Conservation (phyloP, 2,888 invertebrate genomes). For the Drosophila pegasa region DNA sequence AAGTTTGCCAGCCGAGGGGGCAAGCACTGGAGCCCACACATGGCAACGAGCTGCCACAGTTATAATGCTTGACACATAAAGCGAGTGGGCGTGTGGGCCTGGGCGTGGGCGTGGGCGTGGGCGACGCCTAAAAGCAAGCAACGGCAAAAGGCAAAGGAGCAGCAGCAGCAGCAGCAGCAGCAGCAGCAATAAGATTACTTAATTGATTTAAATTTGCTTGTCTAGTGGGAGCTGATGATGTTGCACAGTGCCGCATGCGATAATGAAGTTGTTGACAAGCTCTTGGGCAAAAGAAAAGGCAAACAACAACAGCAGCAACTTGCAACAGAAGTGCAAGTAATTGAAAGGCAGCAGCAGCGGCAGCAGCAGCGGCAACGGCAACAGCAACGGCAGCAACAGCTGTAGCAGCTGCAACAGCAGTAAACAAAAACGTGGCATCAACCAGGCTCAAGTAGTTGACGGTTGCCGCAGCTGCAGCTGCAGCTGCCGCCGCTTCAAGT, state of each 20-base stretch:
- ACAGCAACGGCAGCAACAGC: conserved; percentile 46
- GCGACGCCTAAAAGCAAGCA: conserved; percentile 65
- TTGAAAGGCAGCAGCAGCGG: conserved; percentile 59
- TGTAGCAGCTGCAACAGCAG: conserved; percentile 28
- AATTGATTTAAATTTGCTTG: conserved; percentile 78
- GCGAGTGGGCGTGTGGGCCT: conserved; percentile 15
- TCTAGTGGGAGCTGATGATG: conserved; percentile 63
- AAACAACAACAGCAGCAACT: conserved; percentile 38
- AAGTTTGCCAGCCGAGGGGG: conserved; percentile 59
- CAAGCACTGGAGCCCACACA: conserved; percentile 36
- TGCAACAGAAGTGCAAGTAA: conserved; percentile 64
- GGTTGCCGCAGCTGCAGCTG: conserved; percentile 34
- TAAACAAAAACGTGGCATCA: conserved; percentile 17
- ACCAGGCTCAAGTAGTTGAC: conserved; percentile 45
- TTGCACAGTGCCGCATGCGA: conserved; percentile 68
- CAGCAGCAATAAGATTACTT: conserved; percentile 73
- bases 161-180: conserved; percentile 22
- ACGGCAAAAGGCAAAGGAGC: conserved; percentile 38
- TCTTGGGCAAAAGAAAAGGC: conserved; percentile 64
- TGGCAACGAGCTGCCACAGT: conserved; percentile 56
- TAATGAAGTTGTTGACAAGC: conserved; percentile 80
- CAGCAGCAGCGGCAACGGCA: conserved; percentile 27
- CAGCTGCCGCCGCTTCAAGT: neutral
- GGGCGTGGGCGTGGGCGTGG: conserved; percentile 18
- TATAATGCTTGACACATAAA: conserved; percentile 70